A percentile compares a stretch with the other conserved stretches of the same genome.
Evolutionary conservation across 2,113 vertebrate genomes (phyloP).

Genomic region (Podocnemis expansa): DNA sequence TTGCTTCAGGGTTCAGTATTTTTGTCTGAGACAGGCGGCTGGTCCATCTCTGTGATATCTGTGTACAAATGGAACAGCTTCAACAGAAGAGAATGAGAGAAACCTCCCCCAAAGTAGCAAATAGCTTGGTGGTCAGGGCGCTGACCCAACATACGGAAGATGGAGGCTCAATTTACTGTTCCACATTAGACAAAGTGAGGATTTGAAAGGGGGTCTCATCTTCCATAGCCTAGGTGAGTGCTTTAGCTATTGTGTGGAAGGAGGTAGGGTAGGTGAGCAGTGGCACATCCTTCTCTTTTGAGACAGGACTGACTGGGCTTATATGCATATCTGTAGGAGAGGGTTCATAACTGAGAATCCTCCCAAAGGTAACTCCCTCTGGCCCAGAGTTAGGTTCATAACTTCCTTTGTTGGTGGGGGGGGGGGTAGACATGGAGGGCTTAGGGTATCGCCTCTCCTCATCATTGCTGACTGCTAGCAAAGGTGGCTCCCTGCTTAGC

Average conservation of each 20-base stretch:
- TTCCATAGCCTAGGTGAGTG: not conserved
- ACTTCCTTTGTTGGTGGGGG: not conserved
- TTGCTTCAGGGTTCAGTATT: not conserved
- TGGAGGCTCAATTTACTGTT: not conserved
- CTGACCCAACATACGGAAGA: not conserved
- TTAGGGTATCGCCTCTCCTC: not conserved
- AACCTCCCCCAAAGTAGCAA: not conserved
- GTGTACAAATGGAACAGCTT: not conserved
- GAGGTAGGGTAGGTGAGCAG: not conserved
- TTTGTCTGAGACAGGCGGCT: not conserved
- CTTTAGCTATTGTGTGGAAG: not conserved
- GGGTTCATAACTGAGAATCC: not conserved
- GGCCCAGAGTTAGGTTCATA: not conserved
- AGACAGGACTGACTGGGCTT: not conserved
- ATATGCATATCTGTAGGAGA: not conserved
- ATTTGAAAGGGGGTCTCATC: not conserved
- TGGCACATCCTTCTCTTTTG: not conserved
- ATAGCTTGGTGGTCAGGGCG: not conserved
- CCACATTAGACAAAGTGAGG: not conserved
- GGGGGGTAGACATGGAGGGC: accelerated
- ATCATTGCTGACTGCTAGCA: not conserved
- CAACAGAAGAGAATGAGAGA: not conserved
- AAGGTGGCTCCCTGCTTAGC: not conserved
- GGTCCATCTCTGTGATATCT: not conserved
- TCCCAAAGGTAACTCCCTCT: not conserved